Conservation (phyloP, 2,888 invertebrate genomes). For the Polydrusus tereticollis region DNA sequence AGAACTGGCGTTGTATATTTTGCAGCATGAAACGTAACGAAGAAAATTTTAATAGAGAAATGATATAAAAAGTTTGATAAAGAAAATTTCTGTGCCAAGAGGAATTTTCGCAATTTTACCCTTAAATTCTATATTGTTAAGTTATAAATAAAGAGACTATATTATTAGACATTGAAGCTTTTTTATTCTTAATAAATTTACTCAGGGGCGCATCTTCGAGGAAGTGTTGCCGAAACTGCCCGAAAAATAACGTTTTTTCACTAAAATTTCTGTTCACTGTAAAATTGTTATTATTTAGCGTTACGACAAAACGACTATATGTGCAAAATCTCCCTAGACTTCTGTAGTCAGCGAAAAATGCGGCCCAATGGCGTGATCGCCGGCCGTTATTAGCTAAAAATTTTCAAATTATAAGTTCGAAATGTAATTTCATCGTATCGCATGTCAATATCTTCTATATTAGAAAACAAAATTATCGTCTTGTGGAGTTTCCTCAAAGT, state of each 20-base stretch:
- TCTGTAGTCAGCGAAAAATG: constrained; percentile 52
- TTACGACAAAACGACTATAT: not conserved
- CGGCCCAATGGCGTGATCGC: constrained; percentile 59
- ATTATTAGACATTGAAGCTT: not conserved
- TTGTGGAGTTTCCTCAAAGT: constrained; percentile 42
- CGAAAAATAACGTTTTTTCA: too few species aligned
- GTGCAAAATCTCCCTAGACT: constrained; percentile 8
- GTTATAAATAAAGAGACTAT: not conserved
- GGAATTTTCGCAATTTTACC: constrained; percentile 13
- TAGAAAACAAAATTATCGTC: constrained; percentile 59
- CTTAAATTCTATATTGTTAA: too few species aligned
- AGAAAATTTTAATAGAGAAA: constrained; percentile 35
- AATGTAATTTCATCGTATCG: constrained; percentile 64
- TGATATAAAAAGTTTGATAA: constrained; percentile 33
- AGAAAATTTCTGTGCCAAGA: constrained; percentile 20
- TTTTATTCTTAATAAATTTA: too few species aligned
- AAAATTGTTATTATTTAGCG: not conserved
- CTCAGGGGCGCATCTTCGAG: too few species aligned
- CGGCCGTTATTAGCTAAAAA: constrained; percentile 62
- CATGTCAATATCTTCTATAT: constrained; percentile 64
- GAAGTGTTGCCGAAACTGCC: too few species aligned
- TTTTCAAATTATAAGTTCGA: constrained; percentile 64
- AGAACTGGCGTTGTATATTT: constrained; percentile 30
- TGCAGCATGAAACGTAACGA: constrained; percentile 26
- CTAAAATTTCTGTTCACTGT: too few species aligned